A percentile compares a stretch with the other conserved stretches of the same genome.
Conservation (phyloP, 2,113 vertebrate genomes). For the Nothoprocta pentlandii region DNA sequence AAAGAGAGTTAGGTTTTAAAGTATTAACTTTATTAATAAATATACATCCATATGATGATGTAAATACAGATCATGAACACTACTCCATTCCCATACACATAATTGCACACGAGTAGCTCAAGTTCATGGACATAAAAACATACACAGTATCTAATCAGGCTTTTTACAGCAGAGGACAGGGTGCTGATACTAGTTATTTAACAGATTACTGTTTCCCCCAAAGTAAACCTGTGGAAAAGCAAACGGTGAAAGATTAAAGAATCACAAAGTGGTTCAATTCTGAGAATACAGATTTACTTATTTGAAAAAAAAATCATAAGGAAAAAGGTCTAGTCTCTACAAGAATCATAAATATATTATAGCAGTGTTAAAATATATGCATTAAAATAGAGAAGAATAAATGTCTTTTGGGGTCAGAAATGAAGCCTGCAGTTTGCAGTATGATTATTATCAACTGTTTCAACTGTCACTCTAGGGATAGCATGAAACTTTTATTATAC, state of each 20-base stretch:
- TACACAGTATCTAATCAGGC: slow-evolving; percentile 86
- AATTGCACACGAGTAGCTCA: slow-evolving; percentile 87
- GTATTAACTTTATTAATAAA: slow-evolving; percentile 88
- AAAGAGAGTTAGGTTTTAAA: slow-evolving; percentile 63
- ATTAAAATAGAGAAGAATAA: slow-evolving; percentile 74
- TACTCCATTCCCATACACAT: slow-evolving; percentile 87
- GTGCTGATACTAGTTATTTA: slow-evolving; percentile 76
- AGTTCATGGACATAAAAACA: slow-evolving; percentile 87
- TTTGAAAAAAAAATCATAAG: slow-evolving; percentile 11
- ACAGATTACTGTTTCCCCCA: slow-evolving; percentile 70
- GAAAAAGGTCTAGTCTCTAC: slow-evolving; percentile 73
- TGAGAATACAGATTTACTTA: slow-evolving; percentile 68
- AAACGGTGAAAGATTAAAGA: slow-evolving; percentile 67
- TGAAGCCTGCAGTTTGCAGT: slow-evolving; percentile 57
- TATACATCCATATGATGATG: slow-evolving; percentile 87
- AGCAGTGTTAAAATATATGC: slow-evolving; percentile 75
- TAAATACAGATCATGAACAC: slow-evolving; percentile 87
- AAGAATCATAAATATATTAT: slow-evolving; percentile 75
- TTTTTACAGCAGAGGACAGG: slow-evolving; percentile 85
- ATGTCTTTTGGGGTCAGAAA: slow-evolving; percentile 67
- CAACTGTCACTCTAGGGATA: slow-evolving; percentile 64
- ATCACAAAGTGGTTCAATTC: slow-evolving; percentile 77
- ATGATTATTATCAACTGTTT: slow-evolving; percentile 55
- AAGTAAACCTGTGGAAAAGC: slow-evolving; percentile 76
- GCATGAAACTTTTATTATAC: slow-evolving; percentile 63